Evolutionary conservation across 2,797 vertebrate species (phyloP).

Genomic region (Liasis olivaceus): DNA sequence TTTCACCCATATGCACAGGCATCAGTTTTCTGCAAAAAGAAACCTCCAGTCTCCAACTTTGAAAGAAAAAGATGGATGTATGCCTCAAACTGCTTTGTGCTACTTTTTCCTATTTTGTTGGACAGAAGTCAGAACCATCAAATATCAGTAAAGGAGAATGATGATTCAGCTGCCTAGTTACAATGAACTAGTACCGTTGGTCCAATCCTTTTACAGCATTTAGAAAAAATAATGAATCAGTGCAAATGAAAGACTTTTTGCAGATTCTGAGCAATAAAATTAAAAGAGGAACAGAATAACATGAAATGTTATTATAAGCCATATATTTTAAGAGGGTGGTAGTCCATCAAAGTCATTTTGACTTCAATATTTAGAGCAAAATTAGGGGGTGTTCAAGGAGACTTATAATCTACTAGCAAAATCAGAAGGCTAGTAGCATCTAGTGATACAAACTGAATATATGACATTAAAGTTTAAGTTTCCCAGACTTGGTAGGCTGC

Average conservation of each 20-base stretch:
- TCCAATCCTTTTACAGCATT: neutral
- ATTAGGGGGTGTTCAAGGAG: neutral
- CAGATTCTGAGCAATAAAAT: neutral
- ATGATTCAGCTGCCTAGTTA: neutral
- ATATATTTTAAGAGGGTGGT: neutral
- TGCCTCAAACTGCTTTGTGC: neutral
- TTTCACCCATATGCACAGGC: slow-evolving; percentile 13
- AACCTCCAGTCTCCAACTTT: neutral
- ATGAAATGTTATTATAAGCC: neutral
- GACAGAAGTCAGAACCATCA: neutral
- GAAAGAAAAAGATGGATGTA: neutral
- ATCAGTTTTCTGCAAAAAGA: slow-evolving; percentile 13
- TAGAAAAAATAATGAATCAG: neutral
- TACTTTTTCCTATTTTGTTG: neutral
- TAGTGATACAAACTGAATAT: neutral
- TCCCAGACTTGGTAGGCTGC: neutral
- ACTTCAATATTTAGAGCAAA: neutral
- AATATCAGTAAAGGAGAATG: neutral
- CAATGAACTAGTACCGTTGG: neutral
- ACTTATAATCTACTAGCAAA: neutral
- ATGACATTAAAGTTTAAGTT: neutral
- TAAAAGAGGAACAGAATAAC: neutral
- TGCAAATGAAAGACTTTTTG: neutral
- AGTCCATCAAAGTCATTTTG: neutral
- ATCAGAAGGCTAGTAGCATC: neutral